Conservation (phyloP, 2,113 vertebrate species). For the Tachuris rubrigastra region DNA sequence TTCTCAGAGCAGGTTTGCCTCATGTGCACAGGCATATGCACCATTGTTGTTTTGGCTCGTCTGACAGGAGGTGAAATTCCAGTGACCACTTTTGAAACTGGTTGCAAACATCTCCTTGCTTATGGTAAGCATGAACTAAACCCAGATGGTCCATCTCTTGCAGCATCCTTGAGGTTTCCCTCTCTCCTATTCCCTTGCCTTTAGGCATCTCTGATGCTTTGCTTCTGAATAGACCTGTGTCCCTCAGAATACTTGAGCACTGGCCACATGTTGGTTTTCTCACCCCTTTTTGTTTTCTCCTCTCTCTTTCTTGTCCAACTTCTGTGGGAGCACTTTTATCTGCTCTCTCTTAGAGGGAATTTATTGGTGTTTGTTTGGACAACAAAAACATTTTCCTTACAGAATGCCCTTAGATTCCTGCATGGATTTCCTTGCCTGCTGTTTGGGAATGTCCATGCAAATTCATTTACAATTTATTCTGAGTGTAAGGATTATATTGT, state of each 20-base stretch:
- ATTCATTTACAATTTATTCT: background rate
- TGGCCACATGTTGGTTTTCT: background rate
- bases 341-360: background rate
- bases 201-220: background rate
- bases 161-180: background rate
- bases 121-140: background rate
- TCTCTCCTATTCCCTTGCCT: background rate
- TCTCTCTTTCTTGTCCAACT: background rate
- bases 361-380: background rate
- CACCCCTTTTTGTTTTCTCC: background rate
- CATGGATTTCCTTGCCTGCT: background rate
- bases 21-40: accelerated
- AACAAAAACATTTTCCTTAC: background rate
- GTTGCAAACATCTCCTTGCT: background rate
- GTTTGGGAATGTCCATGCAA: background rate
- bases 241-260: background rate
- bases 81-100: background rate
- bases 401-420: background rate
- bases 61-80: background rate
- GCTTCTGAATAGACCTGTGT: background rate
- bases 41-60: background rate
- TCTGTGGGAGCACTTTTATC: background rate
- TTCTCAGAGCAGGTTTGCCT: background rate
- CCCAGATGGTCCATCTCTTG: background rate
- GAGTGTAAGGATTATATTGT: background rate